phyloP scores from a whole-genome alignment of 2,797 vertebrate species.

The Phylloscopus collybita region DNA sequence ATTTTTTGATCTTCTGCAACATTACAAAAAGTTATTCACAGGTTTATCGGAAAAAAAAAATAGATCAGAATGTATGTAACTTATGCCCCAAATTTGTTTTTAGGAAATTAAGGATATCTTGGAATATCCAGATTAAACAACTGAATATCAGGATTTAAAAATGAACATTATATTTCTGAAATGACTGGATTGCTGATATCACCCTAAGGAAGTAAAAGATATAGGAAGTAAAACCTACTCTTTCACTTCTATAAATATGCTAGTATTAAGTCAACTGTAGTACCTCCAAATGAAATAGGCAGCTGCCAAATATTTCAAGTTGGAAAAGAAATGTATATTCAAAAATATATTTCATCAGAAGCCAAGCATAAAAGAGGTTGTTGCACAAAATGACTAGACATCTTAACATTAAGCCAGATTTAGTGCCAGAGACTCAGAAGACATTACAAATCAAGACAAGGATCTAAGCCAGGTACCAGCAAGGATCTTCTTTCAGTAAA shows the following conservation, averaged over 20 bases:
- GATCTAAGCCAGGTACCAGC: neutral
- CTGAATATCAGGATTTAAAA: neutral
- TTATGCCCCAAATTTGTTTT: neutral
- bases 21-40: neutral
- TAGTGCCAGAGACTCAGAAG: neutral
- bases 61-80: neutral
- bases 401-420: neutral
- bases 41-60: fast-evolving
- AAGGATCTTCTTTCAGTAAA: neutral
- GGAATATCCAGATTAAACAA: neutral
- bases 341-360: neutral
- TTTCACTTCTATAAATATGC: neutral
- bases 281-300: neutral
- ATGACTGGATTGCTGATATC: neutral
- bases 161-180: neutral
- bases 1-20: neutral
- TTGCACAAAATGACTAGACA: neutral
- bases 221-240: neutral
- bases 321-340: neutral
- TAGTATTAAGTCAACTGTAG: neutral
- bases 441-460: neutral
- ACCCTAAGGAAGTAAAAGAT: neutral
- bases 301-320: neutral
- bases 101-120: neutral
- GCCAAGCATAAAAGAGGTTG: neutral